Evolutionary conservation across 2,113 vertebrate species (phyloP).

Genomic region (Chiloscyllium plagiosum): DNA sequence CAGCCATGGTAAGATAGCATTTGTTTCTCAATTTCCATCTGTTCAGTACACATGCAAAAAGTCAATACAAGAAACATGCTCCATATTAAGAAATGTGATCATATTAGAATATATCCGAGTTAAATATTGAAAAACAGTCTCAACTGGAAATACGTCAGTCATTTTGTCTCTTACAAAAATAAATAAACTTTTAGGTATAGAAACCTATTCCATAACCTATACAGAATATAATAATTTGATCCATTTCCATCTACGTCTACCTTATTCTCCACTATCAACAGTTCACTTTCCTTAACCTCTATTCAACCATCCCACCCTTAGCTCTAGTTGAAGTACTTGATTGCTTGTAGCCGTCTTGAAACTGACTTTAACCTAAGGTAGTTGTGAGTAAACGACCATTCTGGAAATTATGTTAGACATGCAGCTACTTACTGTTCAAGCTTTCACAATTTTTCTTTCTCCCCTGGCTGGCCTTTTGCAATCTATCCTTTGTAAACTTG

Average conservation of each 20-base stretch:
- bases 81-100: not conserved
- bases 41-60: not conserved
- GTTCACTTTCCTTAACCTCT: not conserved
- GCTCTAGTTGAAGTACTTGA: not conserved
- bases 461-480: not conserved
- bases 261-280: not conserved
- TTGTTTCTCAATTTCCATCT: not conserved
- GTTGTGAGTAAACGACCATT: not conserved
- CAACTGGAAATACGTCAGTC: not conserved
- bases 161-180: not conserved
- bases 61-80: not conserved
- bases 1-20: slow-evolving; percentile 58
- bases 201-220: not conserved
- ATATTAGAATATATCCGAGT: not conserved
- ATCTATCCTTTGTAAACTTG: too few relatives aligned
- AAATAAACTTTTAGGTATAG: not conserved
- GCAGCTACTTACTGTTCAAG: not conserved
- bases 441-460: not conserved
- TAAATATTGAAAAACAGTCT: not conserved
- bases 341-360: not conserved
- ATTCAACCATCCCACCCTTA: not conserved
- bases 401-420: not conserved
- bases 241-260: not conserved
- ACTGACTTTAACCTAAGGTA: not conserved
- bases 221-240: not conserved